Evolutionary conservation across 2,888 invertebrate genomes (phyloP).

Genomic region (Apodemia zela): DNA sequence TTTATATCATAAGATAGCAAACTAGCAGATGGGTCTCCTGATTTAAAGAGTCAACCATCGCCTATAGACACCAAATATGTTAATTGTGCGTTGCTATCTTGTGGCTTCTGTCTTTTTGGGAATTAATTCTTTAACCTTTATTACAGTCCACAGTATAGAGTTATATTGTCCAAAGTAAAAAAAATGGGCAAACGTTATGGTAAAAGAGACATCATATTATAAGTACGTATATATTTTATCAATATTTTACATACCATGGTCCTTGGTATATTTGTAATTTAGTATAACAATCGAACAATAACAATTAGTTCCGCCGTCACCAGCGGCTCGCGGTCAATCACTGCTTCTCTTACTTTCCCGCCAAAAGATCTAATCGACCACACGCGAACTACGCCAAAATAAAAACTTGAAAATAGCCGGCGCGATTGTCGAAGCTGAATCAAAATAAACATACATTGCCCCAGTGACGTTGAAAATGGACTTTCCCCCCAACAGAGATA

Average conservation of each 20-base stretch:
- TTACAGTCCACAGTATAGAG: too few relatives aligned
- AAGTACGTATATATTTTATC: too few relatives aligned
- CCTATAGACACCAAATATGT: too few relatives aligned
- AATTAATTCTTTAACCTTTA: too few relatives aligned
- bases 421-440: slow-evolving; percentile 56
- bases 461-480: slow-evolving; percentile 43
- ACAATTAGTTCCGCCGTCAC: slow-evolving; percentile 37
- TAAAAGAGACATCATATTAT: too few relatives aligned
- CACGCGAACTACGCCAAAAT: slow-evolving; percentile 79
- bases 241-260: slow-evolving; percentile 18
- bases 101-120: too few relatives aligned
- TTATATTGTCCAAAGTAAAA: background rate
- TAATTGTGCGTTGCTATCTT: too few relatives aligned
- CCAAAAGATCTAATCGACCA: slow-evolving; percentile 71
- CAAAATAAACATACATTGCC: slow-evolving; percentile 63
- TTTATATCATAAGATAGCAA: too few relatives aligned
- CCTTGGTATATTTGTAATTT: background rate
- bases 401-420: slow-evolving; percentile 74
- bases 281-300: background rate
- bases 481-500: slow-evolving; percentile 66
- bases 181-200: background rate
- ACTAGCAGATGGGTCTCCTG: too few relatives aligned
- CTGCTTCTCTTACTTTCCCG: slow-evolving; percentile 64
- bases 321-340: slow-evolving; percentile 49
- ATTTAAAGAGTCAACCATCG: too few relatives aligned